Conservation (phyloP, 2,888 invertebrate species). For the Orthosia gothica region DNA sequence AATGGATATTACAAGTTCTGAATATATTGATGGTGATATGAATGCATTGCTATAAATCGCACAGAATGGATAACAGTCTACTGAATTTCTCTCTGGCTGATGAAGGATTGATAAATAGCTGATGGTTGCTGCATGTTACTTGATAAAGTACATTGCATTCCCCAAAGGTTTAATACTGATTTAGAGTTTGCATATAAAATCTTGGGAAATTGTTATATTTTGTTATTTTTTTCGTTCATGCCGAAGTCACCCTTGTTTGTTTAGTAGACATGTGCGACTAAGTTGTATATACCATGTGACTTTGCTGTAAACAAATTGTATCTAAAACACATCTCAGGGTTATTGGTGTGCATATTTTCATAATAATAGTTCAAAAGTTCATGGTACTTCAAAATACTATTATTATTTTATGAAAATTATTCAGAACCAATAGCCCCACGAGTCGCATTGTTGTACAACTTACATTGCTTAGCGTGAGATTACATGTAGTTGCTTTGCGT, state of each 20-base stretch:
- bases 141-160: constrained; percentile 84
- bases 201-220: constrained; percentile 73
- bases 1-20: constrained; percentile 73
- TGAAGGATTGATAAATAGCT: constrained; percentile 80
- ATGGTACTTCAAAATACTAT: constrained; percentile 1
- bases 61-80: constrained; percentile 77
- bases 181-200: constrained; percentile 83
- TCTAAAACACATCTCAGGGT: constrained; percentile 42
- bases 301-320: constrained; percentile 49
- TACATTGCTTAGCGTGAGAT: constrained; percentile 41
- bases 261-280: constrained; percentile 69
- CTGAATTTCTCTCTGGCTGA: constrained; percentile 77
- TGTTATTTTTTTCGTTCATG: constrained; percentile 67
- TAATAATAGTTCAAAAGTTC: constrained; percentile 15
- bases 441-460: constrained; percentile 69
- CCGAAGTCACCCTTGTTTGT: constrained; percentile 71
- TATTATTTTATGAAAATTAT: constrained; percentile 25
- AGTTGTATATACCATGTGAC: constrained; percentile 71
- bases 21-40: constrained; percentile 74
- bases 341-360: constrained; percentile 41
- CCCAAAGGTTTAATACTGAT: constrained; percentile 77
- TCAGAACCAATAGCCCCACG: constrained; percentile 31
- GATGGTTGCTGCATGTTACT: constrained; percentile 89
- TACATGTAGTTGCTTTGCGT: constrained; percentile 53
- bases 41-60: constrained; percentile 82